phyloP scores from a whole-genome alignment of 1,140 invertebrate genomes.

The honey bee (Apis mellifera) region DNA sequence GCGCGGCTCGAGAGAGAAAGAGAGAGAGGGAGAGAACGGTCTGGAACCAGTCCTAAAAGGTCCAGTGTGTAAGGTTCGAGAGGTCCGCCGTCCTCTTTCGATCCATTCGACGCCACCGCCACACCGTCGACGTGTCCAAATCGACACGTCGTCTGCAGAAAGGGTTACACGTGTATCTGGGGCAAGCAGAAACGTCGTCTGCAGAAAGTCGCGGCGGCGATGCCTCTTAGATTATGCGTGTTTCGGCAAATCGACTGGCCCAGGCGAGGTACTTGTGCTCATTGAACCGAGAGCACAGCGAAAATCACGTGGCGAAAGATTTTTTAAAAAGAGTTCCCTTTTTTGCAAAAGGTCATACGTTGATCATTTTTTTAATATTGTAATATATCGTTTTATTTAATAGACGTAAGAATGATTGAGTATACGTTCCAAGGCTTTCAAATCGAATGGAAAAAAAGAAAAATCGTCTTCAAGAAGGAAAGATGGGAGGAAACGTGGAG shows the following conservation, averaged over 20 bases:
- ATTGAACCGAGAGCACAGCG: too few species aligned
- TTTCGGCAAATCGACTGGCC: slow-evolving; percentile 43
- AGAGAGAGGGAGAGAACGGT: slow-evolving; percentile 53
- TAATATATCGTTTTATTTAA: too few species aligned
- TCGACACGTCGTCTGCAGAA: background rate
- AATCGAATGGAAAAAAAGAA: too few species aligned
- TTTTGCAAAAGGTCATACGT: too few species aligned
- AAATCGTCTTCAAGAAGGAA: too few species aligned
- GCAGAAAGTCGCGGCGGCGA: background rate
- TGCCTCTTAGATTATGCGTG: slow-evolving; percentile 25
- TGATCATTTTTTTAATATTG: too few species aligned
- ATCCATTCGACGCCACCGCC: background rate
- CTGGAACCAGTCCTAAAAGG: slow-evolving; percentile 75
- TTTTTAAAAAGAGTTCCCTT: too few species aligned
- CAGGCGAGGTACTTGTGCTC: slow-evolving; percentile 23
- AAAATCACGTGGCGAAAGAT: too few species aligned
- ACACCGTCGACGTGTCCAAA: background rate
- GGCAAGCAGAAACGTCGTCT: background rate
- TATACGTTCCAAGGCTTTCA: too few species aligned
- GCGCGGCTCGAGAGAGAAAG: background rate
- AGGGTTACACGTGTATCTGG: slow-evolving; percentile 18
- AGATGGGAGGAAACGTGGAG: background rate
- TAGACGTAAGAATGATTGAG: too few species aligned
- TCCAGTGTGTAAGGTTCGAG: slow-evolving; percentile 23
- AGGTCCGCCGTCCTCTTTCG: background rate